Base-by-base conservation (phyloP, 2,113 vertebrate genomes). In the Phainopepla nitens region DNA sequence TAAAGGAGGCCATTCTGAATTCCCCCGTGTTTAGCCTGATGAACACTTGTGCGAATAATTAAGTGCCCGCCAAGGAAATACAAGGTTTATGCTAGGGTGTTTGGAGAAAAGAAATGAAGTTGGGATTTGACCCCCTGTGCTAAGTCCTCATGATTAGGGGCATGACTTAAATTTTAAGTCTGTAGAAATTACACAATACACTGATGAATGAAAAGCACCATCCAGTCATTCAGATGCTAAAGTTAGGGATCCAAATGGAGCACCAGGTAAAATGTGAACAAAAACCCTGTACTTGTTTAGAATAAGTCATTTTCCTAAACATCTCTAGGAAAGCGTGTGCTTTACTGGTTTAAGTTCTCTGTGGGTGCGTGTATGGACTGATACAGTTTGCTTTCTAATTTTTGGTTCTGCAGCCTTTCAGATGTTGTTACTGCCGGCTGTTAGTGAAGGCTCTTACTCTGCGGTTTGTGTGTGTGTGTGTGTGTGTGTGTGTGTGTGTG, bases 391-490 rank as follows among this genome's bases (percentile, higher is more conserved):
- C 50, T 89, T 54, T 73, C 50, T 72, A 10, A 47, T 44, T 77
- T 71, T 80, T 60, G 53, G 22, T 68, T 79, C 71, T 87, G 6
- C n/a, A 75, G 64, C n/a, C 57, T 85, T 75, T 56, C 45, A 42
- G 50, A 60, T 25, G 25, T n/a, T 6, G 6, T 64, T 76, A 41
- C 45, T 83, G 73, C n/a, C 58, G 36, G 45, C 33, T 82, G 29
- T 60, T 82, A n/a, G 36, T n/a, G n/a, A 94, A 96, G 53, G 50
- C 75, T 93, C 77, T 82, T 57, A 33, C 28, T 62, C 51, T 76
- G 50, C 1, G 2, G n/a, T 35, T 71, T 41, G 18, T 53, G 3
- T 71, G 2, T 47, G 11, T 79, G 39, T 39, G 39, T 39, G 39
- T 39, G 39, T 39, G 39, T 44, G 3, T 64, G 5, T 81, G 22